Conservation (phyloP, 1,140 invertebrate genomes). For the Aphaenogaster ashmeadi region DNA sequence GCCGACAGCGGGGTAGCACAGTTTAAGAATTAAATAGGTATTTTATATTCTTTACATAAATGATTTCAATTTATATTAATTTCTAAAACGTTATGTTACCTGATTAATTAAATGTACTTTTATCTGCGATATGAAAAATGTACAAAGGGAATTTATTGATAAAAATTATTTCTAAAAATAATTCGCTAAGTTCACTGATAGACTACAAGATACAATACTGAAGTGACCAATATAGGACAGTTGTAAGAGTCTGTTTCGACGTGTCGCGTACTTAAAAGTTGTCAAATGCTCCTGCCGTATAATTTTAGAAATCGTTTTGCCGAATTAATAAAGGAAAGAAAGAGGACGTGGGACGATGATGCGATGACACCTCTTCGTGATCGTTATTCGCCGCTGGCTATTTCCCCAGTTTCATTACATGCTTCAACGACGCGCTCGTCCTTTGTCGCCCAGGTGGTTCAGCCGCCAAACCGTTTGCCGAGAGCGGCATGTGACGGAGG, state of each 20-base stretch:
- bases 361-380: constrained; percentile 22
- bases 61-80: constrained; percentile 7
- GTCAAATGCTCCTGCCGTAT: neutral
- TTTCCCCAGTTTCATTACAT: constrained; percentile 65
- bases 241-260: neutral
- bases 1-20: neutral
- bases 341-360: neutral
- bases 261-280: neutral
- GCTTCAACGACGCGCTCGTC: constrained; percentile 26
- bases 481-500: constrained; percentile 58
- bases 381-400: constrained; percentile 4
- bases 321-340: constrained; percentile 8
- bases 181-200: neutral
- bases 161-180: neutral
- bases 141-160: neutral
- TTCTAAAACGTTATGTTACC: neutral
- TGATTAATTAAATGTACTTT: neutral
- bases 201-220: neutral
- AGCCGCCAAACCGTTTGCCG: constrained; percentile 56
- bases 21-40: neutral
- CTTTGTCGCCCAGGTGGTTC: constrained; percentile 57
- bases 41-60: neutral
- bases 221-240: neutral
- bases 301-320: constrained; percentile 3
- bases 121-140: neutral